Conservation (phyloP, 2,113 vertebrate species). For the Choloepus hoffmanni region DNA sequence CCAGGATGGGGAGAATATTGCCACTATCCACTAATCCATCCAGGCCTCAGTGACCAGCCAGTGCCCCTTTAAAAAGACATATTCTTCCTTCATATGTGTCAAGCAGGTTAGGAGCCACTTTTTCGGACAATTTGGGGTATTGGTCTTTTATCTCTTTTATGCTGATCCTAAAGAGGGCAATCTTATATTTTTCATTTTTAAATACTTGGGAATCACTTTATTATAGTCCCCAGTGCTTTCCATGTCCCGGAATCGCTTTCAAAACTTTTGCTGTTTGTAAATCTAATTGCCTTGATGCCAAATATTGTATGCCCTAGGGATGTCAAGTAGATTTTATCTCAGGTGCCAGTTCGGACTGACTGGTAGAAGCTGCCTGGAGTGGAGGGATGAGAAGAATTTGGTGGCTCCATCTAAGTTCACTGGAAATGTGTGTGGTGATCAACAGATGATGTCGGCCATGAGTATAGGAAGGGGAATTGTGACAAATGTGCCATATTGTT, state of each 20-base stretch:
- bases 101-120: neutral
- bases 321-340: neutral
- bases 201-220: neutral
- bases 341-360: neutral
- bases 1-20: neutral
- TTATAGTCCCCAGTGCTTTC: neutral
- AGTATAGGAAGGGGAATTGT: neutral
- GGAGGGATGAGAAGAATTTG: neutral
- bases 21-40: neutral
- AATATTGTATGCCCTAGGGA: neutral
- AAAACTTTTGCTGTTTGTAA: neutral
- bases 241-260: neutral
- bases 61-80: neutral
- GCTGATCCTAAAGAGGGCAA: neutral
- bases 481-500: neutral
- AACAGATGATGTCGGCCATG: neutral
- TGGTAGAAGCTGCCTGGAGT: neutral
- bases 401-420: neutral
- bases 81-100: neutral
- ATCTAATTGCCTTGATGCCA: neutral
- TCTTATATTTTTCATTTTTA: conserved; percentile 5
- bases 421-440: neutral
- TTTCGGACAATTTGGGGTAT: neutral
- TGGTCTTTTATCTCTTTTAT: neutral
- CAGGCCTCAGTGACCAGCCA: neutral